Conservation (phyloP, 2,797 vertebrate species). For the Sarcophilus harrisii region DNA sequence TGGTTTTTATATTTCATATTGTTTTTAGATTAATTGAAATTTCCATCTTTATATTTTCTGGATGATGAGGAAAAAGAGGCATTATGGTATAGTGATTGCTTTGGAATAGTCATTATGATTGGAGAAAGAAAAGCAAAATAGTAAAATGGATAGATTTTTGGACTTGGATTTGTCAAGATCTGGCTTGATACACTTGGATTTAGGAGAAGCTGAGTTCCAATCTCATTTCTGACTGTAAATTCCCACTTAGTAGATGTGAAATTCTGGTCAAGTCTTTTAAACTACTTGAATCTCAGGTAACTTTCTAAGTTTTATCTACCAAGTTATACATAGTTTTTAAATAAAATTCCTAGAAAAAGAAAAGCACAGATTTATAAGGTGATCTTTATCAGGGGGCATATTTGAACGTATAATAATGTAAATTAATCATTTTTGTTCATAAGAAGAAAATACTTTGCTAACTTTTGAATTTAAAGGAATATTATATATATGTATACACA, state of each 20-base stretch:
- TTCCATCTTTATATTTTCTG: conserved; percentile 12
- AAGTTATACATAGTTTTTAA: neutral
- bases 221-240: neutral
- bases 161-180: neutral
- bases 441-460: conserved; percentile 1
- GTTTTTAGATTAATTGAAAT: conserved; percentile 43
- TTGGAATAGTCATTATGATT: neutral
- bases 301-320: neutral
- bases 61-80: neutral
- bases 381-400: neutral
- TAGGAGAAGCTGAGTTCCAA: neutral
- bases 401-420: conserved; percentile 21
- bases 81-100: neutral
- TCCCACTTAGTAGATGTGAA: neutral
- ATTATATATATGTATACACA: neutral
- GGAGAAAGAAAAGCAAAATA: neutral
- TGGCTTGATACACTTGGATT: neutral
- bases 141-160: neutral
- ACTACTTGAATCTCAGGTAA: neutral
- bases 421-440: conserved; percentile 14
- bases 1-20: conserved; percentile 26
- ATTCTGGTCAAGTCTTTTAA: neutral
- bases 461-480: neutral
- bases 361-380: neutral
- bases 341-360: neutral